Conservation (phyloP, 2,113 vertebrate genomes). For the Turnix velox region DNA sequence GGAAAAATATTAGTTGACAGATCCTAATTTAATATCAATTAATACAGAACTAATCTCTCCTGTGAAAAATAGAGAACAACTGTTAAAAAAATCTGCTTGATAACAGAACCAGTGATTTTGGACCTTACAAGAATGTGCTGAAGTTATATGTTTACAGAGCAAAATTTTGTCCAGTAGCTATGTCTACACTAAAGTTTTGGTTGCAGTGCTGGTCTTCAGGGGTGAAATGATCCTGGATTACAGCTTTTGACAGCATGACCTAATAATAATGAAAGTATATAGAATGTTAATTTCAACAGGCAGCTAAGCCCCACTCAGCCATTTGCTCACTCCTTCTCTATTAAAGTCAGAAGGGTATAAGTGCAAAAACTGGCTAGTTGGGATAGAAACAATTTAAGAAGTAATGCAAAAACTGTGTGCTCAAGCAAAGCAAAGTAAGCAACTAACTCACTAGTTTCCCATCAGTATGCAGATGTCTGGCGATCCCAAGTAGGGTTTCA, state of each 20-base stretch:
- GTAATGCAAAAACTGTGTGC: not conserved
- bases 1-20: not conserved
- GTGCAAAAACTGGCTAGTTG: not conserved
- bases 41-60: not conserved
- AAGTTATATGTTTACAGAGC: not conserved
- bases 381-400: not conserved
- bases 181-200: not conserved
- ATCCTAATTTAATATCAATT: not conserved
- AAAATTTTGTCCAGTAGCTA: not conserved
- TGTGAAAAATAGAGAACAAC: not conserved
- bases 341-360: not conserved
- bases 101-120: not conserved
- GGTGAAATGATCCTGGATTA: not conserved
- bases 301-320: not conserved
- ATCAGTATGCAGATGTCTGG: not conserved
- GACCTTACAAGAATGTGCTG: not conserved
- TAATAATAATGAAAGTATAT: not conserved
- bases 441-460: not conserved
- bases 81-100: not conserved
- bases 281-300: not conserved
- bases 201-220: not conserved
- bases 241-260: not conserved
- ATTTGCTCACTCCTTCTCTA: accelerated
- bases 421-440: not conserved
- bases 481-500: not conserved